Evolutionary conservation across 1,140 invertebrate species (phyloP).

Genomic region (Eufriesea mexicana): DNA sequence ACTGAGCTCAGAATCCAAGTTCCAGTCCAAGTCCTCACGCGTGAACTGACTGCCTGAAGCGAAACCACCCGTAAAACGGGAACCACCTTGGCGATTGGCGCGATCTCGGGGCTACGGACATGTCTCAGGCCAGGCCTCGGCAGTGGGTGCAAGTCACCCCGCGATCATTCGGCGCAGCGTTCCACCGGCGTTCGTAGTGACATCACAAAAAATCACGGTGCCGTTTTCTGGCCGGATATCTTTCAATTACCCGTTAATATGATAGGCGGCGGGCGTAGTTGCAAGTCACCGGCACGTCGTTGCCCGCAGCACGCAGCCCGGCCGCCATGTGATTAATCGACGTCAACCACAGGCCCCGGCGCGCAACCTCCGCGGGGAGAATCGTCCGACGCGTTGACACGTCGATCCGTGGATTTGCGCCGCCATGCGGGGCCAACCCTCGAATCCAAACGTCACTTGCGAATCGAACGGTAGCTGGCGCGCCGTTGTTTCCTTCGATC

Average conservation of each 20-base stretch:
- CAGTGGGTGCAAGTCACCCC: constrained; percentile 62
- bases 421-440: constrained; percentile 3
- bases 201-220: constrained; percentile 78
- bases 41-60: background rate
- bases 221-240: constrained; percentile 80
- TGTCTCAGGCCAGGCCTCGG: constrained; percentile 8
- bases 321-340: constrained; percentile 77
- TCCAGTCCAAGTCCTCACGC: no score
- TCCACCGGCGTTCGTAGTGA: constrained; percentile 70
- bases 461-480: background rate
- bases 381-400: constrained; percentile 71
- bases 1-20: no score
- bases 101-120: constrained; percentile 2
- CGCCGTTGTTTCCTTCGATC: background rate
- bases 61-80: background rate
- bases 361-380: constrained; percentile 67
- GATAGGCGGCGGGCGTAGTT: constrained; percentile 77
- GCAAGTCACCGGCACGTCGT: constrained; percentile 81
- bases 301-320: constrained; percentile 73
- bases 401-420: constrained; percentile 61
- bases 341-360: constrained; percentile 79
- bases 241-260: constrained; percentile 82
- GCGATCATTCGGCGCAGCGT: constrained; percentile 74
- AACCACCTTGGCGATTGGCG: background rate
- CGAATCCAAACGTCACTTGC: background rate